Percentiles rank a stretch among this genome's conserved stretches.
These are phyloP conservation scores for Eupeodes luniger DNA, from an alignment of 2,888 invertebrate species.

Conservation along the genomic window DNA sequence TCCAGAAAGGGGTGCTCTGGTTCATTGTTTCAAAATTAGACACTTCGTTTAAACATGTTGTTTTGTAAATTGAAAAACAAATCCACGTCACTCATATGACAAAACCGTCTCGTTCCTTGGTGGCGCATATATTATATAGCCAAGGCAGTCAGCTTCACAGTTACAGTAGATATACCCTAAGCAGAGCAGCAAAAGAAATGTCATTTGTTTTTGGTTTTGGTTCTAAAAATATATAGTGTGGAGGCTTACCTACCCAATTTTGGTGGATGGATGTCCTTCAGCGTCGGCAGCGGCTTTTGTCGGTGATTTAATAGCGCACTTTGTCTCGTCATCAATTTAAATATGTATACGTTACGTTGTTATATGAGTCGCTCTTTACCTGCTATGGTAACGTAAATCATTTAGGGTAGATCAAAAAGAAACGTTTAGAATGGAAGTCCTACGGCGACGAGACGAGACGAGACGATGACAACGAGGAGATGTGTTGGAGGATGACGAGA, in stretches of 20 bases:
- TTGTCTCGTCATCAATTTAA: slow-evolving; percentile 72
- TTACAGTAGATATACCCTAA: no score
- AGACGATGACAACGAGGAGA: background rate
- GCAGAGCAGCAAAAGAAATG: no score
- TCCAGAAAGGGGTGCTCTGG: background rate
- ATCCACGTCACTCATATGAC: slow-evolving; percentile 66
- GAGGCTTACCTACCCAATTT: slow-evolving; percentile 6
- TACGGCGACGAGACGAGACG: background rate
- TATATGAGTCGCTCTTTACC: slow-evolving; percentile 24
- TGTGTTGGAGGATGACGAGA: background rate
- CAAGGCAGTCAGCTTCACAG: background rate
- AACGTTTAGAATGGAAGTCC: slow-evolving; percentile 4
- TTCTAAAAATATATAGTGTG: slow-evolving; percentile 44
- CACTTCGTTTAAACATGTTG: slow-evolving; percentile 47
- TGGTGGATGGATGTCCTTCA: slow-evolving; percentile 63
- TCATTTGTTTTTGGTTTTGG: slow-evolving; percentile 6
- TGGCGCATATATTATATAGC: background rate
- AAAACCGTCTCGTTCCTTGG: slow-evolving; percentile 45
- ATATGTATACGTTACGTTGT: slow-evolving; percentile 16
- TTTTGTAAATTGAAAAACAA: slow-evolving; percentile 71
- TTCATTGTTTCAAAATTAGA: slow-evolving; percentile 68
- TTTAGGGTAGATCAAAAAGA: slow-evolving; percentile 66
- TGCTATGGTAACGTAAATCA: slow-evolving; percentile 61
- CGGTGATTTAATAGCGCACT: slow-evolving; percentile 72
- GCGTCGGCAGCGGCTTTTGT: slow-evolving; percentile 44